A percentile compares a stretch with the other conserved stretches of the same genome.
Evolutionary conservation across 2,797 vertebrate species (phyloP).

Genomic region (Fundulus diaphanus): DNA sequence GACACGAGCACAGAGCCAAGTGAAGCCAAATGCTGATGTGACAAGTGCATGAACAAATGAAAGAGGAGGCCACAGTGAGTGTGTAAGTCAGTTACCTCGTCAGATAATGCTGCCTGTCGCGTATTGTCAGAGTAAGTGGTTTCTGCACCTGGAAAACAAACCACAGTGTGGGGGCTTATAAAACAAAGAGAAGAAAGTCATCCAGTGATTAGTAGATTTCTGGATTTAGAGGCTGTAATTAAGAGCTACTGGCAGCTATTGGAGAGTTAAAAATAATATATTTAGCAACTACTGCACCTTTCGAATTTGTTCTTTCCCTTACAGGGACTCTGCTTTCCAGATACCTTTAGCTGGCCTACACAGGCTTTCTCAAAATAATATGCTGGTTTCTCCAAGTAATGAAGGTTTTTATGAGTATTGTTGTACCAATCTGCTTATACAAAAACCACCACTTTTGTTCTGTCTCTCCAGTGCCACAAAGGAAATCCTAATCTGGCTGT

Average conservation of each 20-base stretch:
- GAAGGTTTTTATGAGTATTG: background rate
- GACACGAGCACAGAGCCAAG: conserved; percentile 21
- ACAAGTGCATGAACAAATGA: background rate
- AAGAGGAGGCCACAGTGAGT: background rate
- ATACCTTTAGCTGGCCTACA: too few species aligned
- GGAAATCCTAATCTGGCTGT: background rate
- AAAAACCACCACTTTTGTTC: background rate
- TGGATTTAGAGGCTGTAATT: too few species aligned
- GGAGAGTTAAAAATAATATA: too few species aligned
- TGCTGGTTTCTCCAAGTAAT: background rate
- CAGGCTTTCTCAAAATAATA: background rate
- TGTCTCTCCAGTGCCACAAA: background rate
- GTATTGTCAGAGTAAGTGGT: conserved; percentile 32
- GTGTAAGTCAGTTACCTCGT: conserved; percentile 46
- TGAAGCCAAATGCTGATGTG: background rate
- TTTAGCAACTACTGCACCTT: background rate
- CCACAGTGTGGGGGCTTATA: background rate
- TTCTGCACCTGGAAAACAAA: conserved; percentile 2
- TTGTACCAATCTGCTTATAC: background rate
- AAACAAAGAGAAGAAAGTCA: background rate
- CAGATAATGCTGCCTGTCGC: fast-evolving
- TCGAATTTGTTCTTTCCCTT: background rate
- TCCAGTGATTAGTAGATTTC: too few species aligned
- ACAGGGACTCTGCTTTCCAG: background rate
- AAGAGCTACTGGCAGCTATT: too few species aligned